Base-by-base conservation (phyloP, 2,888 invertebrate genomes). In the Aspidiotus rigidus region DNA sequence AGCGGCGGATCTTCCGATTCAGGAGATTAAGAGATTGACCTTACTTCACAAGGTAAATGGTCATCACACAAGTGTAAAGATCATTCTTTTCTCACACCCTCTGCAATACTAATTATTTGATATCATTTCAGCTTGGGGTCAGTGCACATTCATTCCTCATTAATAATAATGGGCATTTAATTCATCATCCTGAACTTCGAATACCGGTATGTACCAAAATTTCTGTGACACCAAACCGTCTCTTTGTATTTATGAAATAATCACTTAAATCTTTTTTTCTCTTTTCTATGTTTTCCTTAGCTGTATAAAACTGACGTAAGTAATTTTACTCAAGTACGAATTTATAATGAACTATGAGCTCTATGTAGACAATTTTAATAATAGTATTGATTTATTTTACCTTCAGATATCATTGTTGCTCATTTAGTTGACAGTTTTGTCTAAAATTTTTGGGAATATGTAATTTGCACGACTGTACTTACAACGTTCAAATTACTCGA, bases 71-170 rank as follows among this genome's bases (percentile, higher is more conserved):
- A 28, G 28, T 28, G n/a, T 28, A 28, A 3, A 28, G 28, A 1
- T 1, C 28, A 5, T 28, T 28, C n/a, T 3, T 49, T 49, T 13
- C 49, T 49, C 2, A 49, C 3, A 6, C 49, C 6, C 49, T 49
- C 6, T 28, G 5, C 28, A 5, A 28, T 28, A 5, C 28, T 28
- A 28, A 49, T 49, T 49, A 3, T 6, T 11, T 49, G n/a, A 49
- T n/a, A 3, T 49, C 28, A 28, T 49, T 73, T 53, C 81, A 94
- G 93, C 83, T 97, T 76, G 97, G 97, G 74, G 92, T 91, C 55
- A 94, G 94, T 79, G 95, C 94, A 67, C 97, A 97, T 81, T 92
- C 94, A 63, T 97, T 97, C 80, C 89, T 95, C 80, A 89, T 96
- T 76, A 95, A 95, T 79, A 96, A 96, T 80, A 97, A 98, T 81